Conservation (phyloP, 1,140 invertebrate genomes). For the Eupristina koningsbergeri region DNA sequence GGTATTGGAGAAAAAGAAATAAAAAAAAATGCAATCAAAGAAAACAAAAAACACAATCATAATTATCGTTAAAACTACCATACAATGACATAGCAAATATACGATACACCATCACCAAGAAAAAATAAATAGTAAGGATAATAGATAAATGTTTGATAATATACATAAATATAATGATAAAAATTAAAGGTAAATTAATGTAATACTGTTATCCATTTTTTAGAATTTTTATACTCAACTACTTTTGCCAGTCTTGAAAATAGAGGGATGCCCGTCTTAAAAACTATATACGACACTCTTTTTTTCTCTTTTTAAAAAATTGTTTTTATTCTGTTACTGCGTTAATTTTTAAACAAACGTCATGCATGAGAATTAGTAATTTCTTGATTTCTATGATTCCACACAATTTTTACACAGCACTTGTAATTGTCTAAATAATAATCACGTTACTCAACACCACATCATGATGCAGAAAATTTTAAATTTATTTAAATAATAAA, state of each 20-base stretch:
- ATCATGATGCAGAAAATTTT: no score
- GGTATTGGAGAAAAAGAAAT: constrained; percentile 16
- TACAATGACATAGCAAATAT: constrained; percentile 73
- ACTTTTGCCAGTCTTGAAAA: constrained; percentile 71
- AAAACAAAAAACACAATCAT: constrained; percentile 55
- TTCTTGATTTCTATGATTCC: constrained; percentile 70
- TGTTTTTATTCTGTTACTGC: constrained; percentile 53
- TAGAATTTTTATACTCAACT: constrained; percentile 66
- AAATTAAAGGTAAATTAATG: constrained; percentile 39
- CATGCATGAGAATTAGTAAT: constrained; percentile 66
- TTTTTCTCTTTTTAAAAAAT: constrained; percentile 45
- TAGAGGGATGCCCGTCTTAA: constrained; percentile 72
- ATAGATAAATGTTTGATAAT: constrained; percentile 53
- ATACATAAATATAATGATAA: constrained; percentile 54
- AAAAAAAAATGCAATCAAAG: constrained; percentile 36
- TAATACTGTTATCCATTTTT: constrained; percentile 59
- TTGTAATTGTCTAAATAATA: no score
- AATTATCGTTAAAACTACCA: constrained; percentile 60
- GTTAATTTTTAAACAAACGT: constrained; percentile 69
- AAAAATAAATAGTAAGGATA: constrained; percentile 60
- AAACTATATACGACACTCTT: constrained; percentile 65
- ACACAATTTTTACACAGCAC: constrained; percentile 57
- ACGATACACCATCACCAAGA: constrained; percentile 72
- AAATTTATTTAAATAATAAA: constrained; percentile 14
- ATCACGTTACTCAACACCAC: no score